A percentile compares a stretch with the other conserved stretches of the same genome.
Conservation (phyloP, 2,888 invertebrate genomes). For the Tupiocoris notatus region DNA sequence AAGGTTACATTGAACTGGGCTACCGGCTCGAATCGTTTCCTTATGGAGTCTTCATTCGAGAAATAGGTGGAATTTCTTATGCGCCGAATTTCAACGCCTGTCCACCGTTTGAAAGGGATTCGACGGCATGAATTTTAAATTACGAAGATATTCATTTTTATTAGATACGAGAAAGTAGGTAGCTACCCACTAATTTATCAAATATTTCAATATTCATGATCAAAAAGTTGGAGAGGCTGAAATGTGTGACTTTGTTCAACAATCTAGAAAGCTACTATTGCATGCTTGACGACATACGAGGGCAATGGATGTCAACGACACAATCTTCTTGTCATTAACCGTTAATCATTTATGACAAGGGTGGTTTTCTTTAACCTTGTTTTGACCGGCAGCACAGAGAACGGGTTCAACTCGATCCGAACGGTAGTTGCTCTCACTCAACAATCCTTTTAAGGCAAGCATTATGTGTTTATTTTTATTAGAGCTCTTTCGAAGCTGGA, state of each 20-base stretch:
- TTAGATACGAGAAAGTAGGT: not conserved
- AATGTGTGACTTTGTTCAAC: not conserved
- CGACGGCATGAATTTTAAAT: too few relatives aligned
- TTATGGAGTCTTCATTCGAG: too few relatives aligned
- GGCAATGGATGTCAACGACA: not conserved
- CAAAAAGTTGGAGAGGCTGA: not conserved
- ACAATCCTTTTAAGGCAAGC: not conserved
- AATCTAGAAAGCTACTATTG: not conserved
- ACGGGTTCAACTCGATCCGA: not conserved
- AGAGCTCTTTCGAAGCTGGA: not conserved
- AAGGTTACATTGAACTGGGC: not conserved
- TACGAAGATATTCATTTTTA: too few relatives aligned
- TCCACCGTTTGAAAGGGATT: too few relatives aligned
- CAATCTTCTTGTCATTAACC: not conserved
- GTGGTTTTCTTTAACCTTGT: conserved; percentile 2
- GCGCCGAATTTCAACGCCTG: too few relatives aligned
- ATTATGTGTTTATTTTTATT: not conserved
- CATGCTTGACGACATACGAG: not conserved
- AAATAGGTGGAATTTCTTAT: too few relatives aligned
- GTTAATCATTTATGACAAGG: conserved; percentile 19
- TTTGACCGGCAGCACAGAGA: not conserved
- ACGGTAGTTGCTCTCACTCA: not conserved
- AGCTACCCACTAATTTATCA: not conserved
- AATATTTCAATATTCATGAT: not conserved
- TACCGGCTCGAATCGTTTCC: not conserved